These are phyloP conservation scores for Festucalex cinctus DNA, from an alignment of 2,113 vertebrate species.

Conservation along the genomic window DNA sequence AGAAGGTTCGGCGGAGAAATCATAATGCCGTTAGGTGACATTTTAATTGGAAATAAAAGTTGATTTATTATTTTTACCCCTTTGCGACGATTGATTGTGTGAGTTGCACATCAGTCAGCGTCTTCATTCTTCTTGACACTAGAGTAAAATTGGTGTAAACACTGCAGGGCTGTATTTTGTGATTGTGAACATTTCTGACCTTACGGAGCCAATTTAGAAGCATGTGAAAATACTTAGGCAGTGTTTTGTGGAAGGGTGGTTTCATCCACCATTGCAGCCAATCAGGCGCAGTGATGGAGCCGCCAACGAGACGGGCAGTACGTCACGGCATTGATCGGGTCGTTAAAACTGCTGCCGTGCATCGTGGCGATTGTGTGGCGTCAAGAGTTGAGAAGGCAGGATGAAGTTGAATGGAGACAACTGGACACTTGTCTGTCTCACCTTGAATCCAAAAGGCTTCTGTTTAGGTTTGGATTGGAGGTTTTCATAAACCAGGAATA, in stretches of 20 bases:
- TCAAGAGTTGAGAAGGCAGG: background rate
- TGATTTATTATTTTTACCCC: conserved; percentile 48
- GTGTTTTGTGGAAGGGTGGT: background rate
- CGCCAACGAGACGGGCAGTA: conserved; percentile 22
- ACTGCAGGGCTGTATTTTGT: background rate
- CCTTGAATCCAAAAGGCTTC: too few species aligned
- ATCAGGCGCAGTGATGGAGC: background rate
- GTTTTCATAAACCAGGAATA: too few species aligned
- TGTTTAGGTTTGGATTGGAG: too few species aligned
- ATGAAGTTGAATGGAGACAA: background rate
- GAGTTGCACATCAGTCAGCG: background rate
- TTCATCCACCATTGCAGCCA: conserved; percentile 1
- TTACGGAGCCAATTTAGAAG: background rate
- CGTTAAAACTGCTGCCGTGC: conserved; percentile 37
- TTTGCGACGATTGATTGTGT: conserved; percentile 40
- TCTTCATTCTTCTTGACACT: background rate
- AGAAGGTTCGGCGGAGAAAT: conserved; percentile 24
- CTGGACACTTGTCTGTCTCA: background rate
- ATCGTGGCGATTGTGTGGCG: conserved; percentile 19
- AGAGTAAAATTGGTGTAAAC: background rate
- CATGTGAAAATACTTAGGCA: background rate
- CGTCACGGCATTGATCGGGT: conserved; percentile 49
- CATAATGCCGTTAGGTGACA: conserved; percentile 45
- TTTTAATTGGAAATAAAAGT: conserved; percentile 69
- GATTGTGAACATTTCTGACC: background rate